These are phyloP conservation scores for Alauda arvensis DNA, from an alignment of 2,797 vertebrate genomes.

Conservation along the genomic window DNA sequence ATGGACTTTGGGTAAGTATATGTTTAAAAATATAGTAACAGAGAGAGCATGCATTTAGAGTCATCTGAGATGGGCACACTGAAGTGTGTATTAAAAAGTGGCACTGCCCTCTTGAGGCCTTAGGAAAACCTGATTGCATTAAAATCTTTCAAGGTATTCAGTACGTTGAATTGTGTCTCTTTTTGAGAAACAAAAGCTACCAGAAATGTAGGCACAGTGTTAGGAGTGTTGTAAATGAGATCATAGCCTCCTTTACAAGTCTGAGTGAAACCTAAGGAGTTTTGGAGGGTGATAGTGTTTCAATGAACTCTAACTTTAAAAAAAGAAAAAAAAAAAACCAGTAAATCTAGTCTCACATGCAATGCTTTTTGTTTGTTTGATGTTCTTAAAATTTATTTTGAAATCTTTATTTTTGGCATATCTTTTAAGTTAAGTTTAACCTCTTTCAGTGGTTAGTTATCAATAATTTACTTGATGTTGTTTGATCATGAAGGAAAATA, in stretches of 20 bases:
- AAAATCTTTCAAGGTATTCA: background rate
- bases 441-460: background rate
- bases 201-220: background rate
- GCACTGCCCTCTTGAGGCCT: slow-evolving; percentile 62
- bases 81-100: background rate
- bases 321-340: background rate
- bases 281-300: background rate
- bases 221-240: background rate
- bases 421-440: background rate
- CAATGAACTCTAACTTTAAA: background rate
- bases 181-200: background rate
- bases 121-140: background rate
- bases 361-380: background rate
- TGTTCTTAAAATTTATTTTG: background rate
- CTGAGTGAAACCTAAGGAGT: background rate
- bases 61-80: background rate
- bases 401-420: background rate
- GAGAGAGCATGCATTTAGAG: background rate
- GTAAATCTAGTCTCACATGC: background rate
- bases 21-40: background rate
- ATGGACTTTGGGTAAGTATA: slow-evolving; percentile 91
- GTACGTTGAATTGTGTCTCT: background rate
- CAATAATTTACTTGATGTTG: background rate
- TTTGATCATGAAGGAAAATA: background rate
- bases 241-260: background rate